Percentiles rank a stretch among this genome's conserved stretches.
Evolutionary conservation across 53 echinoderm and acorn worm species (phyloP).

Genomic region (Apostichopus leukothele): DNA sequence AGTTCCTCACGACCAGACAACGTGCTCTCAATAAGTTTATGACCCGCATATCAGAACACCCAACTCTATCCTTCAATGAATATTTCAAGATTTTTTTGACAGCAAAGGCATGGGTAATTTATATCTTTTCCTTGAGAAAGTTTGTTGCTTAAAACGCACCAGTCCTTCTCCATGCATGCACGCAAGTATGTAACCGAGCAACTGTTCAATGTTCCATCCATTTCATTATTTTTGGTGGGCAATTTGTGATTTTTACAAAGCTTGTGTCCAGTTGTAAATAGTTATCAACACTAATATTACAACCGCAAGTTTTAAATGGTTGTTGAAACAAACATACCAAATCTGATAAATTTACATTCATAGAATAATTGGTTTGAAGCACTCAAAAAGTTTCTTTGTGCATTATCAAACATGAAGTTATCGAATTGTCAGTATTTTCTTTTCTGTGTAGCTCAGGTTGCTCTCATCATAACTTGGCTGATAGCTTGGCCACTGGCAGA

Average conservation of each 20-base stretch:
- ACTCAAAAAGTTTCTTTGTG: too few relatives aligned
- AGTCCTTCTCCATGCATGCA: slow-evolving; percentile 48
- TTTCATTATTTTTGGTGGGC: not conserved
- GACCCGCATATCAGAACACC: slow-evolving; percentile 85
- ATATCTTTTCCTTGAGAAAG: slow-evolving; percentile 46
- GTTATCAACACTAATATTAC: not conserved
- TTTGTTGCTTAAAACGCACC: slow-evolving; percentile 32
- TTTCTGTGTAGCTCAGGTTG: too few relatives aligned
- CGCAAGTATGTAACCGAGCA: slow-evolving; percentile 7
- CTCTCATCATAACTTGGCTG: too few relatives aligned
- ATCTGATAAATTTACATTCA: too few relatives aligned
- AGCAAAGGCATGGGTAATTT: slow-evolving; percentile 99
- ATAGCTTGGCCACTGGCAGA: too few relatives aligned
- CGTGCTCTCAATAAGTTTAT: slow-evolving; percentile 92
- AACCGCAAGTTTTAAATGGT: too few relatives aligned
- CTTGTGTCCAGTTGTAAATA: not conserved
- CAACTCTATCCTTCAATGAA: slow-evolving; percentile 91
- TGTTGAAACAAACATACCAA: too few relatives aligned
- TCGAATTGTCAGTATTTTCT: too few relatives aligned
- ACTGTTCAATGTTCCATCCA: not conserved
- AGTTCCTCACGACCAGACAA: slow-evolving; percentile 73
- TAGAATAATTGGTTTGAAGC: too few relatives aligned
- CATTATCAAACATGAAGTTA: too few relatives aligned
- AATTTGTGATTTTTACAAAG: not conserved
- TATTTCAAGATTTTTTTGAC: slow-evolving; percentile 91